A percentile compares a stretch with the other conserved stretches of the same genome.
phyloP scores from a whole-genome alignment of 2,888 invertebrate genomes.

The Brachyptera risi region DNA sequence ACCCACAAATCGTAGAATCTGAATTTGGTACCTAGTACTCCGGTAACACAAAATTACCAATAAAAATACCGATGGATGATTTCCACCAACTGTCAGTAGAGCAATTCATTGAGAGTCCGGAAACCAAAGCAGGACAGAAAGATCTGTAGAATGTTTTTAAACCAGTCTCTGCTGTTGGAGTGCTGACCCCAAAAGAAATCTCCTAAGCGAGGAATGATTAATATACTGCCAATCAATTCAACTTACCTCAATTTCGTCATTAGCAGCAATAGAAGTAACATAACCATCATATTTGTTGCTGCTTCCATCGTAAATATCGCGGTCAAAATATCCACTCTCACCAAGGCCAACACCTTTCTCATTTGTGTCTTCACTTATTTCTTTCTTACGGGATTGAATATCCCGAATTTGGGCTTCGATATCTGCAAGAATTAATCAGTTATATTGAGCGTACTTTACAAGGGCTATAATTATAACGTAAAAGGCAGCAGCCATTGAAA shows the following conservation, averaged over 20 bases:
- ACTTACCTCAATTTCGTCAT: constrained; percentile 82
- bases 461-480: constrained; percentile 7
- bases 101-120: too few species aligned
- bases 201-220: too few species aligned
- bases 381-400: constrained; percentile 83
- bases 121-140: too few species aligned
- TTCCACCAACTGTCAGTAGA: too few species aligned
- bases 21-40: too few species aligned
- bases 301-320: constrained; percentile 85
- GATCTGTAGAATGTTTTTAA: too few species aligned
- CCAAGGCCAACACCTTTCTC: constrained; percentile 80
- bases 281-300: constrained; percentile 89
- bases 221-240: too few species aligned
- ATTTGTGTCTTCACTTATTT: constrained; percentile 53
- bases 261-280: constrained; percentile 93
- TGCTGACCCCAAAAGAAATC: too few species aligned
- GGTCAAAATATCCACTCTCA: constrained; percentile 83
- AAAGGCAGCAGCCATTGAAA: constrained; percentile 3
- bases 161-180: too few species aligned
- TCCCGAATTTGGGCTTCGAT: constrained; percentile 93
- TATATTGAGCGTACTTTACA: neutral
- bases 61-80: too few species aligned
- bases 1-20: too few species aligned
- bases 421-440: constrained; percentile 52
- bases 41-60: too few species aligned